A percentile compares a stretch with the other conserved stretches of the same genome.
Evolutionary conservation across 2,113 vertebrate species (phyloP).

Genomic region (Leptocoma aspasia): DNA sequence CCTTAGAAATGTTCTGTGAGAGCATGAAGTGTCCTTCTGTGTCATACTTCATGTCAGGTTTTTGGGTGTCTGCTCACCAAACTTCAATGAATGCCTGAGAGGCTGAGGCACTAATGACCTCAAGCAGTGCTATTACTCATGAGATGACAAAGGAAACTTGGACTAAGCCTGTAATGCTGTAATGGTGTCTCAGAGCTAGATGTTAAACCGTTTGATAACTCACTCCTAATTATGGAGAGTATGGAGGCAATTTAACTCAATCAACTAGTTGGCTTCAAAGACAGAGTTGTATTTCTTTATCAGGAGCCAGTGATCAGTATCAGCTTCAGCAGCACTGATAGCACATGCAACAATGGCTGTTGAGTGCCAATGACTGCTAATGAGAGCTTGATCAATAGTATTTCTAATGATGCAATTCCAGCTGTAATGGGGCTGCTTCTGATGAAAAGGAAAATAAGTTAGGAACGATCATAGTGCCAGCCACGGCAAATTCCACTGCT

Average conservation of each 20-base stretch:
- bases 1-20: not conserved
- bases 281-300: not conserved
- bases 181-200: not conserved
- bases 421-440: not conserved
- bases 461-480: not conserved
- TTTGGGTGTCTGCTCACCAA: not conserved
- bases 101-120: not conserved
- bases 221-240: not conserved
- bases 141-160: conserved; percentile 15
- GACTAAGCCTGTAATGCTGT: not conserved
- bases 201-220: not conserved
- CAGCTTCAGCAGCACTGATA: not conserved
- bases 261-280: not conserved
- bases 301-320: not conserved
- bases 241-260: conserved; percentile 19
- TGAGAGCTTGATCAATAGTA: conserved; percentile 32
- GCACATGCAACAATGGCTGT: not conserved
- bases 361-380: conserved; percentile 32
- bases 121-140: not conserved
- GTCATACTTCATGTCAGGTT: not conserved
- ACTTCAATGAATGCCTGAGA: not conserved
- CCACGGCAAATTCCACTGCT: not conserved
- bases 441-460: not conserved
- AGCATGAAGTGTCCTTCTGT: not conserved
- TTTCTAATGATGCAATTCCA: not conserved